These are phyloP conservation scores for Hetaerina titia DNA, from an alignment of 2,888 invertebrate genomes.

Conservation along the genomic window DNA sequence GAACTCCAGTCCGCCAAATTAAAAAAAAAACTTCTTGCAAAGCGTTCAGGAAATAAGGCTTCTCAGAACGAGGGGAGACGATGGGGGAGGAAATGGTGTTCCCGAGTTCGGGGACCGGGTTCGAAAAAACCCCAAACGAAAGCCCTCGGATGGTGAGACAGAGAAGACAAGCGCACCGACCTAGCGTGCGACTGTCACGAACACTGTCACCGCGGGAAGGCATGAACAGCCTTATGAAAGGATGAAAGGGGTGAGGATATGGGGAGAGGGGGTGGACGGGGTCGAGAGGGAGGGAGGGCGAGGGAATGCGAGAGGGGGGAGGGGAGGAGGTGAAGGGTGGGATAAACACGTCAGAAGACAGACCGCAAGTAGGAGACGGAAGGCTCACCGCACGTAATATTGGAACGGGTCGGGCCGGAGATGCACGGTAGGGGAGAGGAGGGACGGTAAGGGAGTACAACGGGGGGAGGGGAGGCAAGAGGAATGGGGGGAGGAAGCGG, in stretches of 20 bases:
- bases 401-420: conserved; percentile 45
- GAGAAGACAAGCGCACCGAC: conserved; percentile 6
- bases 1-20: not conserved
- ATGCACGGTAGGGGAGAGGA: not conserved
- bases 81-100: not conserved
- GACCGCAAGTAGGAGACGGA: conserved; percentile 49
- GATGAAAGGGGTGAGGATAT: not conserved
- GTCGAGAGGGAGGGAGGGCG: not conserved
- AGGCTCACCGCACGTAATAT: conserved; percentile 37
- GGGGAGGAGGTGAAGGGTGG: not conserved
- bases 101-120: not conserved
- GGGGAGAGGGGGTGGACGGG: not conserved
- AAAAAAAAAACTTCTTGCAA: not conserved
- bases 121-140: not conserved
- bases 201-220: conserved; percentile 56
- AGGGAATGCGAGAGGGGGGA: not conserved
- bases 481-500: not conserved
- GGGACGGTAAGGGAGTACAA: not conserved
- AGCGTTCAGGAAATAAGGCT: not conserved
- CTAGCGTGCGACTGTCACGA: conserved; percentile 56
- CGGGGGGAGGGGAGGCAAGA: not conserved
- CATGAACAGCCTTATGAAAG: conserved; percentile 55
- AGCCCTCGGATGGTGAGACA: not conserved
- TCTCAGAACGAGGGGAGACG: not conserved
- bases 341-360: conserved; percentile 47